A percentile compares a stretch with the other conserved stretches of the same genome.
Conservation (phyloP, 2,113 vertebrate species). For the Rhabdornis inornatus region DNA sequence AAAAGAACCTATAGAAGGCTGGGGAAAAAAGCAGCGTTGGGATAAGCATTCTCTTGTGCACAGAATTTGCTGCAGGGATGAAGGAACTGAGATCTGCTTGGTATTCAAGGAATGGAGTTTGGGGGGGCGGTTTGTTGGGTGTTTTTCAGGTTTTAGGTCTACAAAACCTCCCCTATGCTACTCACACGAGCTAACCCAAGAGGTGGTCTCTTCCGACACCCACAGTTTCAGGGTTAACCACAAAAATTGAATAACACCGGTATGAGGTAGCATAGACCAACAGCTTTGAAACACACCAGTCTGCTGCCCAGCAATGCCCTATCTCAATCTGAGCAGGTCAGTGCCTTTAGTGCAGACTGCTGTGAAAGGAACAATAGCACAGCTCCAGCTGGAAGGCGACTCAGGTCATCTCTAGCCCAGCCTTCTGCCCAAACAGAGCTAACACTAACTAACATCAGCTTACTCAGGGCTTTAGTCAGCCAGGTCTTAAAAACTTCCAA, state of each 20-base stretch:
- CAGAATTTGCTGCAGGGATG: background rate
- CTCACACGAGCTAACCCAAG: background rate
- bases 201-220: background rate
- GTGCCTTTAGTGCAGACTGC: background rate
- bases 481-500: background rate
- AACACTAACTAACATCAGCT: background rate
- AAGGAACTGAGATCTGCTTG: background rate
- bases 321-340: background rate
- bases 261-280: background rate
- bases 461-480: background rate
- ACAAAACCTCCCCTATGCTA: background rate
- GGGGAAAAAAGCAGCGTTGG: background rate
- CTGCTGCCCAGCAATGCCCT: background rate
- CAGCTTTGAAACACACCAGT: background rate
- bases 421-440: background rate
- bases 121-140: fast-evolving
- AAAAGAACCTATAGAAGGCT: background rate
- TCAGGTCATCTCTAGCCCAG: background rate
- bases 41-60: background rate
- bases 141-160: background rate
- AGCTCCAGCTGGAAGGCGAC: background rate
- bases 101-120: background rate
- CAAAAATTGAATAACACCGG: background rate
- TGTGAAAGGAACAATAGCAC: background rate
- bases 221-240: background rate